phyloP scores from a whole-genome alignment of 2,113 vertebrate genomes.

The Epinephelus fuscoguttatus region DNA sequence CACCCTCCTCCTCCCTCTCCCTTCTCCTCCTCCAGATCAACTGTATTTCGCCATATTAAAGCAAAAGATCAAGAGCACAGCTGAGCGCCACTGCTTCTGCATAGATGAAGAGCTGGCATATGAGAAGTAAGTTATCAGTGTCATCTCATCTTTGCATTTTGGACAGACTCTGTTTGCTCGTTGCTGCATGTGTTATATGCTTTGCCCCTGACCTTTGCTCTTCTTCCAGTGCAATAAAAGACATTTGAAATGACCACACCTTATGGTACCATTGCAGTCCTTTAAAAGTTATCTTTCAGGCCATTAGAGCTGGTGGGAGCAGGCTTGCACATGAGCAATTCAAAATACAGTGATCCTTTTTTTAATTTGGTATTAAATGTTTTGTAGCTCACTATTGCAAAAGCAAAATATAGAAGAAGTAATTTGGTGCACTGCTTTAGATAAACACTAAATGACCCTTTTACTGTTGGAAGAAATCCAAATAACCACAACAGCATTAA shows the following conservation, averaged over 20 bases:
- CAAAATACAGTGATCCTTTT: not conserved
- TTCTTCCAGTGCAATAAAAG: not conserved
- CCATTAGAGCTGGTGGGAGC: not conserved
- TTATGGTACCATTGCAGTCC: not conserved
- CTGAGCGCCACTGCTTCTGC: constrained; percentile 94
- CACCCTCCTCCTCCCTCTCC: too few relatives aligned
- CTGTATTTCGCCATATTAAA: constrained; percentile 95
- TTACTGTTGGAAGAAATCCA: not conserved
- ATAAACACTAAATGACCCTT: not conserved
- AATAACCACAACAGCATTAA: not conserved
- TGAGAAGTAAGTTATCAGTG: constrained; percentile 91
- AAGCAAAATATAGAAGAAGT: too few relatives aligned
- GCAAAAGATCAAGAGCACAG: constrained; percentile 92
- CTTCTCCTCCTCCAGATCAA: constrained; percentile 87
- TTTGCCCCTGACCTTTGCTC: not conserved
- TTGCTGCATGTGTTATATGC: not conserved
- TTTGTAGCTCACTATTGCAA: not conserved
- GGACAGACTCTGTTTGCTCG: not conserved
- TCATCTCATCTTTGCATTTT: not conserved
- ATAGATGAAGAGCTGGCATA: constrained; percentile 96
- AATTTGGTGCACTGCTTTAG: not conserved
- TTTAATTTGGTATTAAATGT: too few relatives aligned
- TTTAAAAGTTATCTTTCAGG: not conserved
- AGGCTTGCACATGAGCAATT: not conserved
- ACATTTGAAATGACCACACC: not conserved